phyloP scores from a whole-genome alignment of 1,140 invertebrate species.

The Rhopalosiphum padi region DNA sequence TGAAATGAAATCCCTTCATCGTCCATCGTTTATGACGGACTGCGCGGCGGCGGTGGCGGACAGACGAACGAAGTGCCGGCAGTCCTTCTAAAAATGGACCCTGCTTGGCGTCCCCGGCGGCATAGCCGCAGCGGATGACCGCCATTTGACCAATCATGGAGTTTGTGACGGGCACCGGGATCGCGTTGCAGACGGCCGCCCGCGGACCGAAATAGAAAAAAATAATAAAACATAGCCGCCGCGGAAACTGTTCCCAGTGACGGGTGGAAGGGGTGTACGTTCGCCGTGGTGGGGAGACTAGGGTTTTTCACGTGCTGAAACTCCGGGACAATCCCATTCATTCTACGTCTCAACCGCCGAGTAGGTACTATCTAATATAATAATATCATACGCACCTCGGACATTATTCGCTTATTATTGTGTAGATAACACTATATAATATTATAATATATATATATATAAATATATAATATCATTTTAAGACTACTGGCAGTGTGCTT shows the following conservation, averaged over 20 bases:
- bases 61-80: not conserved
- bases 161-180: slow-evolving; percentile 48
- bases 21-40: not conserved
- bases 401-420: not conserved
- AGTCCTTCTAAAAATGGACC: slow-evolving; percentile 57
- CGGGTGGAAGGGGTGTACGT: not conserved
- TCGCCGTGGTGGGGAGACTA: slow-evolving; percentile 29
- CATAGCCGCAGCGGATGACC: not conserved
- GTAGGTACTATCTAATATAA: slow-evolving; percentile 49
- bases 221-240: not conserved
- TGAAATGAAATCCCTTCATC: slow-evolving; percentile 24
- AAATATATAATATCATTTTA: not conserved
- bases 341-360: slow-evolving; percentile 56
- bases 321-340: slow-evolving; percentile 37
- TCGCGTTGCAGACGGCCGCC: slow-evolving; percentile 53
- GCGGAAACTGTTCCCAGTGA: not conserved
- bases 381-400: slow-evolving; percentile 23
- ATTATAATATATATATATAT: not conserved
- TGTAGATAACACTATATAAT: not conserved
- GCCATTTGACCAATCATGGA: slow-evolving; percentile 55
- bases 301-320: slow-evolving; percentile 52
- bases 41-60: not conserved
- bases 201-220: slow-evolving; percentile 50
- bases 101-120: not conserved
- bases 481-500: not conserved